A percentile compares a stretch with the other conserved stretches of the same genome.
Evolutionary conservation across 2,113 vertebrate species (phyloP).

Genomic region (Donacobius atricapilla): DNA sequence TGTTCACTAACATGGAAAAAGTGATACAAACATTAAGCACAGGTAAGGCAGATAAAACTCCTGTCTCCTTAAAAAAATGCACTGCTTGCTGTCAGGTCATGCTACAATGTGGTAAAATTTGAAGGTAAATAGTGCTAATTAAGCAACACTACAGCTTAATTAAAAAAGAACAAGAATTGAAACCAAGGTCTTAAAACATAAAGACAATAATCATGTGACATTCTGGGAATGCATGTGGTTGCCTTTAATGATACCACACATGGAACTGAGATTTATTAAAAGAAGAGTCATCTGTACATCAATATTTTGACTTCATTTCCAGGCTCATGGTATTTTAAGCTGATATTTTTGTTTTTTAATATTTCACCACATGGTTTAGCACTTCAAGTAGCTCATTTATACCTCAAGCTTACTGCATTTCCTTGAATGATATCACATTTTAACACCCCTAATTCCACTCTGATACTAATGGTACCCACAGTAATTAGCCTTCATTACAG

Average conservation of each 20-base stretch:
- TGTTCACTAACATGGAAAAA: background rate
- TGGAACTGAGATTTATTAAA: background rate
- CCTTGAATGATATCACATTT: background rate
- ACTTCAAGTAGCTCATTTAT: background rate
- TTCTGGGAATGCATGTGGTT: background rate
- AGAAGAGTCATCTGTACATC: background rate
- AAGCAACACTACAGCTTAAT: background rate
- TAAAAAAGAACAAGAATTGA: background rate
- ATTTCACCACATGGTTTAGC: background rate
- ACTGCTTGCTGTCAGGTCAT: background rate
- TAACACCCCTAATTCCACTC: background rate
- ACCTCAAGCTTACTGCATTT: background rate
- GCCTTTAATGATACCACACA: background rate
- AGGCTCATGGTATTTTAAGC: background rate
- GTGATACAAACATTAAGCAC: no score
- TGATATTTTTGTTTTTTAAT: background rate
- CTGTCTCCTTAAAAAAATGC: background rate
- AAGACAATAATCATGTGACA: background rate
- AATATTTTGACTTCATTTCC: background rate
- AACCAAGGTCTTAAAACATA: background rate
- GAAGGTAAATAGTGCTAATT: background rate
- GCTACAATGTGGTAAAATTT: background rate
- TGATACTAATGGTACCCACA: background rate
- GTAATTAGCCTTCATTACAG: slow-evolving; percentile 28
- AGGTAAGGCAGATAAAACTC: background rate